These are phyloP conservation scores for Cephus sareptanus DNA, from an alignment of 2,888 invertebrate genomes.

Conservation along the genomic window DNA sequence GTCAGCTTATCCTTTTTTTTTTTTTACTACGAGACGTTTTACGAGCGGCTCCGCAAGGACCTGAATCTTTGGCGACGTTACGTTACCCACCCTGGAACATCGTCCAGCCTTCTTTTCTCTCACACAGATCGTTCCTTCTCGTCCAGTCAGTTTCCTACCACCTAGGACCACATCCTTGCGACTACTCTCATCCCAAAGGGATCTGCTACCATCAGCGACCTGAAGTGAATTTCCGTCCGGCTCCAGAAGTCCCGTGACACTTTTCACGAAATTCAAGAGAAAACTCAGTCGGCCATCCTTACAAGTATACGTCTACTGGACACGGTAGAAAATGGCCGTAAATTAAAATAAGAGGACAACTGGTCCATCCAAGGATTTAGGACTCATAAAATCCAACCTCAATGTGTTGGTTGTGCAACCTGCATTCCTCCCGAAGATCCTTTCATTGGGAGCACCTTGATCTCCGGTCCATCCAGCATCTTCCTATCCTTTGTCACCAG, in stretches of 20 bases:
- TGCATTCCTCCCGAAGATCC: slow-evolving; percentile 37
- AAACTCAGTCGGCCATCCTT: background rate
- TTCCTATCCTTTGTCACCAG: slow-evolving; percentile 11
- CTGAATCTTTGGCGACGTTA: background rate
- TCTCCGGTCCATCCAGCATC: background rate
- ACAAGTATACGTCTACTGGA: background rate
- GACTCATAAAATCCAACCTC: slow-evolving; percentile 41
- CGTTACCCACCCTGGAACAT: background rate
- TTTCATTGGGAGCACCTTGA: slow-evolving; percentile 25
- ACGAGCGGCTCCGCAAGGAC: background rate
- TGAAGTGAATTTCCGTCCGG: background rate
- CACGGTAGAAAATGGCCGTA: background rate
- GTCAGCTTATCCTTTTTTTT: background rate
- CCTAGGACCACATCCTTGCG: background rate
- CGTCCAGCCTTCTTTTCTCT: background rate
- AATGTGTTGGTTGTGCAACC: slow-evolving; percentile 33
- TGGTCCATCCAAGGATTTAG: slow-evolving; percentile 37
- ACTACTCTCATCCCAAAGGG: background rate
- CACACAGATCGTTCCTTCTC: background rate
- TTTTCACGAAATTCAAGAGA: background rate
- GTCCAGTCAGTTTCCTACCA: background rate
- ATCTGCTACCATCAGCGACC: background rate
- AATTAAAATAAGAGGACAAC: slow-evolving; percentile 1
- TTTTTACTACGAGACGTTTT: background rate
- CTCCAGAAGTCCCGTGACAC: background rate